Evolutionary conservation across 2,888 invertebrate genomes (phyloP).

Genomic region (Mesorhabditis sp.): DNA sequence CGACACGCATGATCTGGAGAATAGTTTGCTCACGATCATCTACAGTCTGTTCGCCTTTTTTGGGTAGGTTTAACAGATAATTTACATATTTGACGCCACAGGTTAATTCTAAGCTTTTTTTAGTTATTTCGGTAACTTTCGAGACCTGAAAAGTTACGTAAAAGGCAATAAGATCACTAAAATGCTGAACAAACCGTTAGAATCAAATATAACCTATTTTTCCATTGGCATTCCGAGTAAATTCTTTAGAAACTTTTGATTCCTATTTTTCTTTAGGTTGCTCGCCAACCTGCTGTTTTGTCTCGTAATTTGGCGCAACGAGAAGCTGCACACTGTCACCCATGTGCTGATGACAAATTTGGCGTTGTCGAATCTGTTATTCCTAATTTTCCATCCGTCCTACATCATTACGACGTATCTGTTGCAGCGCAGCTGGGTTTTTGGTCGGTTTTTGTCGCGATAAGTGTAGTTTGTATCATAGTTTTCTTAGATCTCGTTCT

Average conservation of each 20-base stretch:
- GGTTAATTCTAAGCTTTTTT: too few relatives aligned
- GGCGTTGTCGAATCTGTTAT: slow-evolving; percentile 31
- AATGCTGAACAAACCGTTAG: background rate
- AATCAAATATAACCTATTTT: background rate
- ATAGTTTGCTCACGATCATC: background rate
- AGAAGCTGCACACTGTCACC: slow-evolving; percentile 35
- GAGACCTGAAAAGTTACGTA: background rate
- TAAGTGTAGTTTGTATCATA: too few relatives aligned
- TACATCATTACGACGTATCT: slow-evolving; percentile 35
- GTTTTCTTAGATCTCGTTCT: too few relatives aligned
- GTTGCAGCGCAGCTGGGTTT: slow-evolving; percentile 25
- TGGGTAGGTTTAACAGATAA: background rate
- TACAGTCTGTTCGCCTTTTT: background rate
- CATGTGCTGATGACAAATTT: slow-evolving; percentile 40
- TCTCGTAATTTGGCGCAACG: slow-evolving; percentile 27
- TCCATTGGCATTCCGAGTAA: background rate
- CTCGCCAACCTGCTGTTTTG: slow-evolving; percentile 33
- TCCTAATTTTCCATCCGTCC: slow-evolving; percentile 31
- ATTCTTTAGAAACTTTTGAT: background rate
- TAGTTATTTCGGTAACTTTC: background rate
- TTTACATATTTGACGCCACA: too few relatives aligned
- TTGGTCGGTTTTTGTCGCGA: slow-evolving; percentile 15
- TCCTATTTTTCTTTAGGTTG: background rate
- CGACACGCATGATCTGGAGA: background rate
- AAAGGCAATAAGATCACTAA: background rate